A percentile compares a stretch with the other conserved stretches of the same genome.
phyloP scores from a whole-genome alignment of 2,797 vertebrate genomes.

The Borostomias antarcticus region DNA sequence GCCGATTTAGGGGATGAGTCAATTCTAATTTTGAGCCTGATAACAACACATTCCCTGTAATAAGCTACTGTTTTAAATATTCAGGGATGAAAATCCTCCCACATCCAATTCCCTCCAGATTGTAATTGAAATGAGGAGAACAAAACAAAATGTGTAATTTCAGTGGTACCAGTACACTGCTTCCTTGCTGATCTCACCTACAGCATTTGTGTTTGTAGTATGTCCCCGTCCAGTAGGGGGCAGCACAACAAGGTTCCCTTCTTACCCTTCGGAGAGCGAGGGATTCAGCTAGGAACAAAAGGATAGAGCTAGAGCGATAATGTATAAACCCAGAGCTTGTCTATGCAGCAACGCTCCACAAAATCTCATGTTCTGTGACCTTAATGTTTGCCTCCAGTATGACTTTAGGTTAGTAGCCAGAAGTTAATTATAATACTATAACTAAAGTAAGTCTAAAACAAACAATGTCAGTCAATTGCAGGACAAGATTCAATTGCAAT shows the following conservation, averaged over 20 bases:
- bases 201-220: constrained; percentile 67
- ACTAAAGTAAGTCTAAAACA: constrained; percentile 54
- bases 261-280: constrained; percentile 50
- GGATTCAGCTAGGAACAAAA: constrained; percentile 35
- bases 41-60: neutral
- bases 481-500: constrained; percentile 31
- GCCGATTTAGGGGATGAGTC: neutral
- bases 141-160: too few species aligned
- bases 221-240: constrained; percentile 62
- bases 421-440: constrained; percentile 41
- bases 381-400: constrained; percentile 52
- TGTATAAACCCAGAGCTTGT: constrained; percentile 64
- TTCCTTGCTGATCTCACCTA: constrained; percentile 62
- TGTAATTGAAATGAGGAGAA: constrained; percentile 64
- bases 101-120: constrained; percentile 51
- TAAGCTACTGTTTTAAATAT: neutral
- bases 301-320: constrained; percentile 55
- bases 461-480: constrained; percentile 51
- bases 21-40: neutral
- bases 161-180: too few species aligned
- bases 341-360: constrained; percentile 47
- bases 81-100: constrained; percentile 3
- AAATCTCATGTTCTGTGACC: constrained; percentile 52
- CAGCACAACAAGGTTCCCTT: constrained; percentile 63
- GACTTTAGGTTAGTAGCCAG: constrained; percentile 49